phyloP scores from a whole-genome alignment of 2,797 vertebrate species.

The Protonibea diacanthus region DNA sequence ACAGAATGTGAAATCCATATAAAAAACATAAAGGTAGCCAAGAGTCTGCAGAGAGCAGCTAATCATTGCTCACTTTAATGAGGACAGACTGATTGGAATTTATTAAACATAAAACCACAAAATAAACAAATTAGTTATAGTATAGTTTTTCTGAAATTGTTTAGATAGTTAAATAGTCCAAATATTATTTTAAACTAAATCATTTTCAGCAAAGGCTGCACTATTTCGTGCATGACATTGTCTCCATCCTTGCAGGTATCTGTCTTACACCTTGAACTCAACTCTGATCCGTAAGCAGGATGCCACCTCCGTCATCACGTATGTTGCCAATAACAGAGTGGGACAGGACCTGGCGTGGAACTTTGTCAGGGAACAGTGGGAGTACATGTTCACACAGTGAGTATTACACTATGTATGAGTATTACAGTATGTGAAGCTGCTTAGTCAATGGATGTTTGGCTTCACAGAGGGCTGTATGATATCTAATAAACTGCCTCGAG shows the following conservation, averaged over 20 bases:
- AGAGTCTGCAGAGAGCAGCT: background rate
- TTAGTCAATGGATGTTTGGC: background rate
- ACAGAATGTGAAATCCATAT: background rate
- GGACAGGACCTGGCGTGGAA: conserved; percentile 91
- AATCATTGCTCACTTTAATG: background rate
- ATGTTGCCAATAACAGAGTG: conserved; percentile 84
- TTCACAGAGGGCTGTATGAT: background rate
- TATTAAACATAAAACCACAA: background rate
- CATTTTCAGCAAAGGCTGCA: background rate
- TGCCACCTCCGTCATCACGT: conserved; percentile 87
- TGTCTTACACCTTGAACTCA: conserved; percentile 86
- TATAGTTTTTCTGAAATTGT: background rate
- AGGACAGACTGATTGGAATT: background rate
- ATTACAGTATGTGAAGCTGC: background rate
- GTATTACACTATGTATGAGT: conserved; percentile 46
- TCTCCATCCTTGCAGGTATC: conserved; percentile 76
- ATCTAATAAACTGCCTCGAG: too few species aligned
- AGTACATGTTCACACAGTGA: conserved; percentile 88
- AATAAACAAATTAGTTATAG: background rate
- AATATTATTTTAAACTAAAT: background rate
- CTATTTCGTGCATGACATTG: too few species aligned
- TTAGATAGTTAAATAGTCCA: background rate
- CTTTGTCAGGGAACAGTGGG: conserved; percentile 89
- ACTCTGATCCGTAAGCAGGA: conserved; percentile 91
- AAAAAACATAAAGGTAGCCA: background rate